Conservation (phyloP, 2,797 vertebrate genomes). For the Diceros bicornis region DNA sequence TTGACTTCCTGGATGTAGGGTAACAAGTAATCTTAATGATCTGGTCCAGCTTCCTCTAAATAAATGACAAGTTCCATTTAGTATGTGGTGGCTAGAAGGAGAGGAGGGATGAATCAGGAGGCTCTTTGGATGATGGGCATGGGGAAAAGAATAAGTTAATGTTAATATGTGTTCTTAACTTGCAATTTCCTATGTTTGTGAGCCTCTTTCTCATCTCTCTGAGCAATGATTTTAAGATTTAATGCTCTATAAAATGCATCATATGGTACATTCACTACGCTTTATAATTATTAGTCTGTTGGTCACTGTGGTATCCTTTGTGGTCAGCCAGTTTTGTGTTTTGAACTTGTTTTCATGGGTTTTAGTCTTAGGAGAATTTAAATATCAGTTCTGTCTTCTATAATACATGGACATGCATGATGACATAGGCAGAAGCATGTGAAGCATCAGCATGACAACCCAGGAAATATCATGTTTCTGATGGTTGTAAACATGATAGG, state of each 20-base stretch:
- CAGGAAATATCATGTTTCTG: background rate
- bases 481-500: background rate
- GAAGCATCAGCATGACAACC: background rate
- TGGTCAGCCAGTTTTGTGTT: background rate
- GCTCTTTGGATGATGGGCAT: background rate
- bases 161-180: background rate
- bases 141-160: background rate
- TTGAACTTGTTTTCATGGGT: constrained; percentile 16
- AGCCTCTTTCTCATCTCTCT: background rate
- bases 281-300: constrained; percentile 15
- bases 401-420: background rate
- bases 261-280: background rate
- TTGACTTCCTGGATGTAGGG: background rate
- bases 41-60: background rate
- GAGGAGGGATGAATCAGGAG: background rate
- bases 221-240: constrained; percentile 34
- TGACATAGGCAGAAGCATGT: background rate
- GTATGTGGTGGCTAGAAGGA: background rate
- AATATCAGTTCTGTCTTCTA: background rate
- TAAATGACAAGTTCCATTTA: background rate
- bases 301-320: background rate
- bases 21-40: background rate
- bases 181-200: background rate
- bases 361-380: constrained; percentile 15
- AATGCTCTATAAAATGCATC: background rate